These are phyloP conservation scores for Caenorhabditis sp. DNA, from an alignment of 2,888 invertebrate genomes.

Conservation along the genomic window DNA sequence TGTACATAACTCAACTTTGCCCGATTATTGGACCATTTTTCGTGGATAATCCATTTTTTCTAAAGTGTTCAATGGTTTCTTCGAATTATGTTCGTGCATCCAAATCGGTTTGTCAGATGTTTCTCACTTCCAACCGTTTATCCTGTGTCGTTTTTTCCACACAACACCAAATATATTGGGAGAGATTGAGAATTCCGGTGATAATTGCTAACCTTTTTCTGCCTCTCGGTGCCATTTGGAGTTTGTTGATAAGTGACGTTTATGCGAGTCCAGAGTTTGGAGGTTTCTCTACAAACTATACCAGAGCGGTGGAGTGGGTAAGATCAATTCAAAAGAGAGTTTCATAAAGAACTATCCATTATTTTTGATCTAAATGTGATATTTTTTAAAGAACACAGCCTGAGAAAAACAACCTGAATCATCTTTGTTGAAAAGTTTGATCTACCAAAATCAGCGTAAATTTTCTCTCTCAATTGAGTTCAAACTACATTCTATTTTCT, in stretches of 20 bases:
- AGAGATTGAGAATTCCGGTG: background rate
- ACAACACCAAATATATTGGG: constrained; percentile 9
- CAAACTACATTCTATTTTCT: no score
- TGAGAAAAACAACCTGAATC: no score
- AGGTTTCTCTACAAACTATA: constrained; percentile 15
- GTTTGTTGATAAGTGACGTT: constrained; percentile 3
- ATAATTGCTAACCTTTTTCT: background rate
- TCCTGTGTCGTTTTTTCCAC: constrained; percentile 13
- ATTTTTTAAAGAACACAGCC: no score
- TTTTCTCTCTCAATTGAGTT: no score
- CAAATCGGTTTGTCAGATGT: constrained; percentile 12
- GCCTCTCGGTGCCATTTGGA: constrained; percentile 6
- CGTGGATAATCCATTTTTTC: background rate
- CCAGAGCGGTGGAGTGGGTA: background rate
- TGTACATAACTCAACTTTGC: constrained; percentile 2
- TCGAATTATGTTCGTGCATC: constrained; percentile 5
- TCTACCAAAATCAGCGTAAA: no score
- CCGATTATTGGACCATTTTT: constrained; percentile 2
- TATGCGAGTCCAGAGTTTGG: background rate
- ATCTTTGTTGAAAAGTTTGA: no score
- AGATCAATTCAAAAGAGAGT: no score
- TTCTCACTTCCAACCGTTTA: constrained; percentile 14
- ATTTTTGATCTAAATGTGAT: no score
- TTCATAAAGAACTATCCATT: no score
- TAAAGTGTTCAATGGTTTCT: background rate